Percentiles rank a stretch among this genome's conserved stretches.
These are phyloP conservation scores for Heliornis fulica DNA, from an alignment of 2,113 vertebrate species.

Conservation along the genomic window DNA sequence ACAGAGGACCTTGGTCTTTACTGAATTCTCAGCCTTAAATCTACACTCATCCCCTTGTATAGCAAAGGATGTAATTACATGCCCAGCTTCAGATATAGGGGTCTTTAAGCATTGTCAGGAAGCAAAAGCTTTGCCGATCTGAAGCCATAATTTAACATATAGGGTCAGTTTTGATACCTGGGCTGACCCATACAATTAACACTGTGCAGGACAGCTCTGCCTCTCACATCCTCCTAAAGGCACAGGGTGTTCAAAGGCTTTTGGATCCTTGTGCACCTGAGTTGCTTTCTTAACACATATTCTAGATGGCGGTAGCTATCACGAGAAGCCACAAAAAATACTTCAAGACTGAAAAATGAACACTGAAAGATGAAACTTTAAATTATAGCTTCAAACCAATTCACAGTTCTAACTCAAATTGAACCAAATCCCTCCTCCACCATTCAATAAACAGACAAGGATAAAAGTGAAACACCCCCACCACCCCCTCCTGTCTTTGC, in stretches of 20 bases:
- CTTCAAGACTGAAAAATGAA: neutral
- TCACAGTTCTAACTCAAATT: neutral
- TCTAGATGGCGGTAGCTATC: neutral
- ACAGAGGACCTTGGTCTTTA: neutral
- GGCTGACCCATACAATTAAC: neutral
- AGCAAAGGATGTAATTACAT: neutral
- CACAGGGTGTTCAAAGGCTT: neutral
- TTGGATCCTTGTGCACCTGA: neutral
- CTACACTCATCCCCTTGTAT: neutral
- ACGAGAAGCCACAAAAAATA: neutral
- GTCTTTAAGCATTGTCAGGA: neutral
- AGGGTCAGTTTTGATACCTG: neutral
- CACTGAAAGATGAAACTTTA: neutral
- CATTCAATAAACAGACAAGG: neutral
- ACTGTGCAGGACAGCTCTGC: neutral
- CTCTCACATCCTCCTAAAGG: neutral
- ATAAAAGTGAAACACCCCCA: neutral
- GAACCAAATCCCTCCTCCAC: neutral
- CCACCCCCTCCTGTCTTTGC: neutral
- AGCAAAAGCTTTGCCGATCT: neutral
- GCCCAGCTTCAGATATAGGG: neutral
- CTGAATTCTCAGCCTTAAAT: neutral
- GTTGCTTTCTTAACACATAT: neutral
- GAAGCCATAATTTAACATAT: neutral
- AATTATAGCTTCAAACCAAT: neutral